A percentile compares a stretch with the other conserved stretches of the same genome.
Evolutionary conservation across 2,113 vertebrate genomes (phyloP).

Genomic region (Pollimyrus isidori): DNA sequence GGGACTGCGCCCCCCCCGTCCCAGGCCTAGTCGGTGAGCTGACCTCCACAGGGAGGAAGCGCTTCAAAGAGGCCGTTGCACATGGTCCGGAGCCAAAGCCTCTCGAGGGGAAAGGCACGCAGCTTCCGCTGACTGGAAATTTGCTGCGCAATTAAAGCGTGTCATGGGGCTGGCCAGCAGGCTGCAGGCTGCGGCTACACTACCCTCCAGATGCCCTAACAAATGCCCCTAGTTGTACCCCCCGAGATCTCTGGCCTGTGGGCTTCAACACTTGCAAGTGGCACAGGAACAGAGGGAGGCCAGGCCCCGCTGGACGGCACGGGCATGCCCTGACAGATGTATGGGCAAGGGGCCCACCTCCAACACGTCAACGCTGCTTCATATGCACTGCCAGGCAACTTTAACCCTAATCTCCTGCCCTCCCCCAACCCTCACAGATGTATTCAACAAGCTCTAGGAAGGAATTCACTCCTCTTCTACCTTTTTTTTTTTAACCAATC

Average conservation of each 20-base stretch:
- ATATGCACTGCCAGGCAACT: background rate
- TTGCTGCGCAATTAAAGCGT: constrained; percentile 4
- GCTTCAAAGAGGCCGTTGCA: background rate
- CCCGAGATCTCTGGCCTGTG: background rate
- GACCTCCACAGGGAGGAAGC: background rate
- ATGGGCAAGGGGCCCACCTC: background rate
- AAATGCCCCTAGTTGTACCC: background rate
- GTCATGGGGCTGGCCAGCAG: background rate
- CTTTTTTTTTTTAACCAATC: background rate
- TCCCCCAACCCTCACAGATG: background rate
- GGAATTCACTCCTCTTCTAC: background rate
- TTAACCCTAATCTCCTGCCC: constrained; percentile 23
- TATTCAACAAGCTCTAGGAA: background rate
- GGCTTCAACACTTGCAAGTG: background rate
- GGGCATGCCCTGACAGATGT: background rate
- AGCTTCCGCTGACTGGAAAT: background rate
- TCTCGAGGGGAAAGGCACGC: background rate
- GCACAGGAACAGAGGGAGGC: background rate
- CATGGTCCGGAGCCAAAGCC: background rate
- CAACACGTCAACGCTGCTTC: background rate
- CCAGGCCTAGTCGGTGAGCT: background rate
- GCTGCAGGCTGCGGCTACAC: background rate
- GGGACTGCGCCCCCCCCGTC: background rate
- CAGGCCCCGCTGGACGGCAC: background rate
- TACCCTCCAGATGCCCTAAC: background rate